Base-by-base conservation (phyloP, 2,113 vertebrate species). In the Terrapene triunguis region DNA sequence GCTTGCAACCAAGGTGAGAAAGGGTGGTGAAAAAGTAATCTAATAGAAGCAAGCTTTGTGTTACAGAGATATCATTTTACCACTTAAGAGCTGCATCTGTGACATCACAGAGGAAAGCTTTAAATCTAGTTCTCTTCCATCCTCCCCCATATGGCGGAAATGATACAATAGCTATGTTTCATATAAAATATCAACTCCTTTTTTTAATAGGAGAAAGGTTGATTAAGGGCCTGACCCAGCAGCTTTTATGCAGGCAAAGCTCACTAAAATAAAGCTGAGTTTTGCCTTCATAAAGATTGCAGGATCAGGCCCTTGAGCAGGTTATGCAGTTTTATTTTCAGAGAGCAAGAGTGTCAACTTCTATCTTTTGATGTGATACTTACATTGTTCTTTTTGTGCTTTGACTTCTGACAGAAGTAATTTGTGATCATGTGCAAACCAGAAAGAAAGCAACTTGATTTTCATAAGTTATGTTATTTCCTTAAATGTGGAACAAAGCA, bases 341-440 rank as follows among this genome's bases (percentile, higher is more conserved):
- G 1, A 84, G 89, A 88, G 1, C 76, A 78, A 2, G 5, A 0
- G 0, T 2, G 87, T 32, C 62, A 86, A 2, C 25, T 94, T 81
- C 54, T 87, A 53, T 76, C 47, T 65, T 48, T 86, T 57, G 48
- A 4, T 72, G 44, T 81, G 82, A 7, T 32, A 48, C 0, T 93
- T 83, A 1, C 48, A 14, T 59, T 32, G 62, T 50, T 65, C 35
- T 87, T 57, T 29, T 87, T 82, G 54, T 42, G 74, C 79, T 85
- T 8, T 69, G 76, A 53, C 50, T 92, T 25, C 72, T 1, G 0
- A 42, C 11, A 12, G 19, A 42, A 76, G 38, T 44, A 44, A 44
- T 8, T 2, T 0, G 0, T 62, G 72, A 3, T 87, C 62, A 69
- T 47, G 0, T 0, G n/a, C 12, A 32, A 80, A 5, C 85, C 76